Evolutionary conservation across 2,113 vertebrate species (phyloP), one percentile per base, ranked within the genome.

Genomic region (Physeter macrocephalus): DNA sequence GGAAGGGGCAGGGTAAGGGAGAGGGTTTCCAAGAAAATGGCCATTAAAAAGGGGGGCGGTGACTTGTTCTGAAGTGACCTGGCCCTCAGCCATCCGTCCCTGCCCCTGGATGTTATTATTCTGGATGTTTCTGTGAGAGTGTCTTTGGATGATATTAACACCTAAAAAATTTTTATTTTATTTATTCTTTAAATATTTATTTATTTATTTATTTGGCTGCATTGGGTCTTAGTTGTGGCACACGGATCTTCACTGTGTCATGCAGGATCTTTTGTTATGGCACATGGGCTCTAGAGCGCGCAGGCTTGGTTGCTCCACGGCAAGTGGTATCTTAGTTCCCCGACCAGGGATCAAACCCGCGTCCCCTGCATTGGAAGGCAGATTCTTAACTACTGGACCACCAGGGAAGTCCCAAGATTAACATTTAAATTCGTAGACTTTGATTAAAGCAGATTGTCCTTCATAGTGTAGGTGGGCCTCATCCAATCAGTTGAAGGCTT

Each of bases 11-110:
- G 72, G 20, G 43, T 41, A 62, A 52, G 54, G n/a, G 31, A 75
- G 29, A 18, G 64, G 6, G 12, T 74, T 13, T 74, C 27, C 59
- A 31, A 14, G 21, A 87, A 31, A 87, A 41, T 11, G 46, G 41
- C 62, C 64, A 46, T 52, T 18, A 10, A 18, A 17, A 10, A 0
- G 11, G n/a, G 5, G 3, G 14, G 27, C 0, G n/a, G 14, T 9
- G 6, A 31, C 43, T 11, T 31, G 34, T 49, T 77, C 31, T 52
- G 17, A 25, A 52, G 74, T 21, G 8, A 34, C 74, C 29, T 77
- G 43, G 9, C 74, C 31, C 74, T 34, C 74, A 15, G 39, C 71
- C 71, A 43, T 72, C 23, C 43, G 39, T 27, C 23, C 13, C 25
- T 34, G 74, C 5, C 29, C 46, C 31, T 34, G 27, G 18, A 64